Evolutionary conservation across 2,888 invertebrate species (phyloP).

Genomic region (Phymatocera aterrima): DNA sequence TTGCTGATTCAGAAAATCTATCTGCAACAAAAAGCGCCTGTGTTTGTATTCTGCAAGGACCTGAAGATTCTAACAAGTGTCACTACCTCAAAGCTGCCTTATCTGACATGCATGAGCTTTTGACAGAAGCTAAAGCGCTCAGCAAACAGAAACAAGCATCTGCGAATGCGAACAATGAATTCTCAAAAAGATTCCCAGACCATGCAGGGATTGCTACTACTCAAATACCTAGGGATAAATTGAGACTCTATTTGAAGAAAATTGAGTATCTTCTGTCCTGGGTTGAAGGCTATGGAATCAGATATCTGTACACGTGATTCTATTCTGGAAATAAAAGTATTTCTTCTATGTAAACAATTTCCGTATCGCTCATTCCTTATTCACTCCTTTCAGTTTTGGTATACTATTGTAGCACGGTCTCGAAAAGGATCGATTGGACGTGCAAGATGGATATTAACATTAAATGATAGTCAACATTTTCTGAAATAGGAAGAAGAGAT

Average conservation of each 20-base stretch:
- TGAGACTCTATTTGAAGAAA: conserved; percentile 80
- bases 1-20: conserved; percentile 78
- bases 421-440: neutral
- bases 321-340: conserved; percentile 5
- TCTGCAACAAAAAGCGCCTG: conserved; percentile 80
- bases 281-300: conserved; percentile 72
- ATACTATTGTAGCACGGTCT: no score
- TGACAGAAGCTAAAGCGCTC: conserved; percentile 75
- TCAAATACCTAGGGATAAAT: conserved; percentile 76
- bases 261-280: conserved; percentile 85
- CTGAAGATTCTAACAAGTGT: conserved; percentile 76
- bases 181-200: conserved; percentile 79
- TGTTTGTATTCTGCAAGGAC: conserved; percentile 79
- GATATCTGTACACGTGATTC: neutral
- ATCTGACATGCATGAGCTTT: conserved; percentile 80
- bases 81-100: conserved; percentile 81
- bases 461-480: neutral
- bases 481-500: no score
- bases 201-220: conserved; percentile 76
- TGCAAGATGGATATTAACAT: neutral
- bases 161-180: conserved; percentile 67
- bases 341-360: neutral
- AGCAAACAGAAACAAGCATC: conserved; percentile 20
- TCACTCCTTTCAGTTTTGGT: neutral
- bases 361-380: neutral